phyloP scores from a whole-genome alignment of 2,113 vertebrate genomes.

The Callorhinus ursinus region DNA sequence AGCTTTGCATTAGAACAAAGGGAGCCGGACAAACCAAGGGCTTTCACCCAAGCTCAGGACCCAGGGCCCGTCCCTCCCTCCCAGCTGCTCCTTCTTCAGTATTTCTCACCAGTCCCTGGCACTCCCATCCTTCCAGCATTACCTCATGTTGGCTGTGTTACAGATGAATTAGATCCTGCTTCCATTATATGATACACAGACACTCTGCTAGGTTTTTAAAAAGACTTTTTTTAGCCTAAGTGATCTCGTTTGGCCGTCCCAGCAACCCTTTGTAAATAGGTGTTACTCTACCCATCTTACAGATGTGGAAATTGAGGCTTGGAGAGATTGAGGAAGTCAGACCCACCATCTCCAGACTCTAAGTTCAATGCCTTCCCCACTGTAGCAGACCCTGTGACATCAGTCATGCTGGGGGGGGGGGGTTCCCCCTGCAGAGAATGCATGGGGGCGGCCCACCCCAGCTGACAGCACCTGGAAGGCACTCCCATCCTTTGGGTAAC shows the following conservation, averaged over 20 bases:
- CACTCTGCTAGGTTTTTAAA: background rate
- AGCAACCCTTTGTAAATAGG: background rate
- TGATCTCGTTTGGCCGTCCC: background rate
- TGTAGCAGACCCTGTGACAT: background rate
- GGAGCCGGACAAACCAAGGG: background rate
- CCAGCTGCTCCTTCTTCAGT: background rate
- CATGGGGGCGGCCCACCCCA: fast-evolving
- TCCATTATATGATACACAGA: background rate
- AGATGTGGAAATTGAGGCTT: constrained; percentile 33
- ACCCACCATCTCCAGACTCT: background rate
- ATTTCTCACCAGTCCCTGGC: background rate
- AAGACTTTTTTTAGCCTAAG: background rate
- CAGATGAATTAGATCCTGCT: background rate
- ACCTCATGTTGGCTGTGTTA: constrained; percentile 19
- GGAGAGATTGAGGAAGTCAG: background rate
- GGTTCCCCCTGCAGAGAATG: background rate
- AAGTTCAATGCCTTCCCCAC: background rate
- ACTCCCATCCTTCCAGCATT: background rate
- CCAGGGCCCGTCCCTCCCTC: background rate
- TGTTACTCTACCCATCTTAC: background rate
- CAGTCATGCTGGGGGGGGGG: fast-evolving
- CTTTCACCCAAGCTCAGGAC: background rate
- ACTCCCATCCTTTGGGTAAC: background rate
- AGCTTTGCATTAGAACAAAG: constrained; percentile 3
- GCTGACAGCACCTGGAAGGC: background rate